Evolutionary conservation across 1,140 invertebrate species (phyloP), one percentile per base, ranked within the genome.

Genomic region (Hycleus phaleratus): DNA sequence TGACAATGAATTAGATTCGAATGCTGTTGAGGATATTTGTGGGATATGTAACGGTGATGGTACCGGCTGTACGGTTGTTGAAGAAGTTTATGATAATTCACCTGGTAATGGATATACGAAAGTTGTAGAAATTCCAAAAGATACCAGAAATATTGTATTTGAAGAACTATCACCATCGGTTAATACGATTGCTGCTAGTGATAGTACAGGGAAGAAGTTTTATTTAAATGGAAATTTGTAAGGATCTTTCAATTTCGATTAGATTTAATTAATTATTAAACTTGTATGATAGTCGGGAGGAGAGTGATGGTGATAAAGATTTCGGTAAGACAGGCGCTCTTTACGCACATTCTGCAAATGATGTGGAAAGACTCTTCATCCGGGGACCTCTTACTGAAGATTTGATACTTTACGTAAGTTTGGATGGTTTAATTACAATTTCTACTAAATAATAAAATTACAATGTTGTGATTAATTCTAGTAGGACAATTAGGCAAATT

Each of bases 11-110:
- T 69, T 87, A 6, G 82, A 85, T 64, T 86, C 84, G 1, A 72
- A 77, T 40, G 83, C 84, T 0, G 74, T 81, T 25, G 82, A 86
- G 59, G 86, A 88, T 68, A 70, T 78, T 7, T 88, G 86, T 66
- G 85, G 85, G 0, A 70, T 86, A 2, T 88, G 86, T 68, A 81
- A 85, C 63, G 85, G 86, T 2, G 83, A 86, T 65, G 84, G 84
- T 0, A 81, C 80, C 0, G 77, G 80, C 24, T 87, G 86, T 62
- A 78, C 65, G 45, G 56, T 68, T 9, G 60, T 78, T 3, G 65
- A 77, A 32, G 73, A 75, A 12, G 58, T 66, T 32, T 79, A 67
- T 38, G 72, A 62, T 10, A 62, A 58, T 50, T 12, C 7, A 39
- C 24, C 11, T 12, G 44, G 25, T 52, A 46, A 38, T 77, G 77